Percentiles rank a stretch among this genome's conserved stretches.
Evolutionary conservation across 2,888 invertebrate genomes (phyloP).

Genomic region (Drosophila anomalata): DNA sequence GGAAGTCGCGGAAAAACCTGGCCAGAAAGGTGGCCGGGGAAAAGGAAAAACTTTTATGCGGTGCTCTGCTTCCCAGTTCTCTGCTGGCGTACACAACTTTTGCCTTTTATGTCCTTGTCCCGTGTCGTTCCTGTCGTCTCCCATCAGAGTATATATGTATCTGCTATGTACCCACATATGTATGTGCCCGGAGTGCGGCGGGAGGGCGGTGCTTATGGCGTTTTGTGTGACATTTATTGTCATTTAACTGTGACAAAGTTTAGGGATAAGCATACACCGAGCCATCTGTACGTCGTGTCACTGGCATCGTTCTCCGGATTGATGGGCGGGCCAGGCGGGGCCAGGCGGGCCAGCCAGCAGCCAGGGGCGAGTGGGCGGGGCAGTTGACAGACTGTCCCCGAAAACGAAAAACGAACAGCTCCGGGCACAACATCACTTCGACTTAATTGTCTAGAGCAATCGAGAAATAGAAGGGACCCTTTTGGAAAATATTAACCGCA

Average conservation of each 20-base stretch:
- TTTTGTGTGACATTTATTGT: conserved; percentile 80
- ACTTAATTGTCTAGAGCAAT: conserved; percentile 11
- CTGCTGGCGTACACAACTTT: conserved; percentile 51
- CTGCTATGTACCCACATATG: background rate
- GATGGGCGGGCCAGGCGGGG: conserved; percentile 5
- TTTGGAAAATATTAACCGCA: background rate
- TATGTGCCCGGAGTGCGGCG: conserved; percentile 11
- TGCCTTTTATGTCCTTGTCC: conserved; percentile 70
- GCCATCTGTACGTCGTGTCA: conserved; percentile 17
- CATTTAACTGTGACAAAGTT: conserved; percentile 79
- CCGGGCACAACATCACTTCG: conserved; percentile 1
- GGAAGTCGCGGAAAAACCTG: conserved; percentile 9
- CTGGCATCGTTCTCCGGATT: conserved; percentile 2
- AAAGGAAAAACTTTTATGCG: conserved; percentile 67
- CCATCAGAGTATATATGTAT: conserved; percentile 38
- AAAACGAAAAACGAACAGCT: background rate
- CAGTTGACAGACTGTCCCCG: background rate
- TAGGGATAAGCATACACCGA: conserved; percentile 68
- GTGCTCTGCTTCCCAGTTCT: conserved; percentile 23
- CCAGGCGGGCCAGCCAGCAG: background rate
- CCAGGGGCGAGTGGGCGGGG: background rate
- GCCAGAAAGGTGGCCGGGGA: conserved; percentile 39
- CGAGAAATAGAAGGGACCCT: background rate
- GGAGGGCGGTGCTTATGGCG: conserved; percentile 69
- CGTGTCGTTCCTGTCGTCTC: conserved; percentile 40